phyloP scores from a whole-genome alignment of 2,797 vertebrate genomes.

The Chaenodraco wilsoni region DNA sequence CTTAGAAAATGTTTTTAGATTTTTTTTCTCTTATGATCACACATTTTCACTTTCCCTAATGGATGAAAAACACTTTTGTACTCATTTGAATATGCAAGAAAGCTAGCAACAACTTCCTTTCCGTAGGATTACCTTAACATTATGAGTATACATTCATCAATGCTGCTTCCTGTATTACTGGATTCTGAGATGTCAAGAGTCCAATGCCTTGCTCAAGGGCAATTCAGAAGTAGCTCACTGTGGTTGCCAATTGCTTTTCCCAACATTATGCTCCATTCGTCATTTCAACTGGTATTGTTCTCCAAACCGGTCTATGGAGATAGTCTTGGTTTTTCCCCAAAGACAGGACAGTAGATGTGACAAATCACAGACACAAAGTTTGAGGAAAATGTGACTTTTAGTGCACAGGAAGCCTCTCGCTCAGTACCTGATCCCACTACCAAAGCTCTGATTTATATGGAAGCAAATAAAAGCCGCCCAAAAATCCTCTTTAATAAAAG shows the following conservation, averaged over 20 bases:
- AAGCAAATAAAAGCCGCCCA: slow-evolving; percentile 45
- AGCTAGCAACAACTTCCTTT: not conserved
- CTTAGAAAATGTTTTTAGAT: slow-evolving; percentile 13
- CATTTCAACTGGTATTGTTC: not conserved
- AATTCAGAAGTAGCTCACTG: not conserved
- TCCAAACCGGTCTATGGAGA: not conserved
- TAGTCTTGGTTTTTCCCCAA: not conserved
- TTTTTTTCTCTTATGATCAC: not conserved
- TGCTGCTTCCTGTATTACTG: not conserved
- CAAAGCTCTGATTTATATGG: slow-evolving; percentile 46
- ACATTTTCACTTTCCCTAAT: not conserved
- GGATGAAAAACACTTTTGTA: not conserved
- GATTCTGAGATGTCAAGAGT: not conserved
- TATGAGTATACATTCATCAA: not conserved
- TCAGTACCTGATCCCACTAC: slow-evolving; percentile 29
- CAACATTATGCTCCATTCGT: not conserved
- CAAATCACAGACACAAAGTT: not conserved
- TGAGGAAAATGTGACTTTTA: not conserved
- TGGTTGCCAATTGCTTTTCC: not conserved
- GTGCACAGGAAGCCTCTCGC: slow-evolving; percentile 11
- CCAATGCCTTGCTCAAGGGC: not conserved
- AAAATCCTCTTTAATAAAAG: slow-evolving; percentile 58
- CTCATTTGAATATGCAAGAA: not conserved
- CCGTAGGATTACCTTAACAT: not conserved
- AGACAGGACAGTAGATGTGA: not conserved